Evolutionary conservation across 2,113 vertebrate species (phyloP).

Genomic region (Lonchura striata): DNA sequence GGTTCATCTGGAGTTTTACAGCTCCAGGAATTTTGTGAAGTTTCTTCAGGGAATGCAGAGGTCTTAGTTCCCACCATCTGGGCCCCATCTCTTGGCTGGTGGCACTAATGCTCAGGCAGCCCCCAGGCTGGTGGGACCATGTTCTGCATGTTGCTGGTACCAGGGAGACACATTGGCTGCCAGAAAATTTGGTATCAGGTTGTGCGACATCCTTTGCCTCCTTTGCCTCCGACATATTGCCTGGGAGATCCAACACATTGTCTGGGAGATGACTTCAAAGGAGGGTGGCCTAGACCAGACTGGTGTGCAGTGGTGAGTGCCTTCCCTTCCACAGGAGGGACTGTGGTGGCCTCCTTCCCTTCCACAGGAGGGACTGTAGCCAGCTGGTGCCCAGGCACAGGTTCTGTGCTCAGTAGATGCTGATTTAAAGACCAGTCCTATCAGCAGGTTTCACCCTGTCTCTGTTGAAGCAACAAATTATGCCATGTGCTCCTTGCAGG

Average conservation of each 20-base stretch:
- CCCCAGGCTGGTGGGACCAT: fast-evolving
- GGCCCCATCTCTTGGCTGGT: fast-evolving
- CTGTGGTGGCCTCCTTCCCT: background rate
- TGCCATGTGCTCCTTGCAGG: background rate
- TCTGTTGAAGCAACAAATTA: fast-evolving
- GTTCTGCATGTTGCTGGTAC: background rate
- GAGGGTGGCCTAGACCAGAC: background rate
- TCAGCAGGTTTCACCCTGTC: background rate
- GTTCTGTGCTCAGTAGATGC: background rate
- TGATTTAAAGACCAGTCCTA: fast-evolving
- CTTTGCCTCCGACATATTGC: fast-evolving
- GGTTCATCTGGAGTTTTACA: background rate
- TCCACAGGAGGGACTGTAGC: no score
- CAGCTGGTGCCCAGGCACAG: background rate
- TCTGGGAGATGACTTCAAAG: background rate
- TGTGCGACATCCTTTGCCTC: fast-evolving
- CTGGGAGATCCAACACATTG: background rate
- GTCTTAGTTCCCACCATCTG: background rate
- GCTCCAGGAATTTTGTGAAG: background rate
- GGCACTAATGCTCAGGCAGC: no score
- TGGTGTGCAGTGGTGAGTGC: fast-evolving
- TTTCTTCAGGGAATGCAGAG: background rate
- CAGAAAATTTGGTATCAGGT: fast-evolving
- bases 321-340: background rate
- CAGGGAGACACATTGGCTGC: fast-evolving